Conservation (phyloP, 1,140 invertebrate species). For the Drosophila funebris region DNA sequence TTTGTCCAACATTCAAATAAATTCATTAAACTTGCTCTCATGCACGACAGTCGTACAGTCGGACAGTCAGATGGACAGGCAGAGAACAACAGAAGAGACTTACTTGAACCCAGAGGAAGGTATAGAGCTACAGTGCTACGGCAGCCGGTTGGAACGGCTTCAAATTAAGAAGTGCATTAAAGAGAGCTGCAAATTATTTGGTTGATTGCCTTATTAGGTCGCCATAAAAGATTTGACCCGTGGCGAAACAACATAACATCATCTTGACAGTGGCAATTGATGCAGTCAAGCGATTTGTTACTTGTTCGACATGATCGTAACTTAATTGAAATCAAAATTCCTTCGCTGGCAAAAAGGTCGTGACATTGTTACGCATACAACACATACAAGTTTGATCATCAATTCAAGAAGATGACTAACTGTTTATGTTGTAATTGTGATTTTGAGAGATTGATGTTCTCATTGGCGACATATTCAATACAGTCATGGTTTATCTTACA, state of each 20-base stretch:
- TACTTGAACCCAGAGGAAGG: constrained; percentile 29
- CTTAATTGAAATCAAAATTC: constrained; percentile 67
- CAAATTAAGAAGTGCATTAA: constrained; percentile 27
- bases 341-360: constrained; percentile 10
- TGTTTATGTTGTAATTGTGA: constrained; percentile 2
- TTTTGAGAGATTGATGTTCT: not conserved
- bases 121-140: constrained; percentile 45
- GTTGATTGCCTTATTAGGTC: constrained; percentile 54
- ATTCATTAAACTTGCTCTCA: constrained; percentile 75
- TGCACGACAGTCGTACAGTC: constrained; percentile 23
- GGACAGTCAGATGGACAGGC: constrained; percentile 18
- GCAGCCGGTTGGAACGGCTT: constrained; percentile 36
- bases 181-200: constrained; percentile 15
- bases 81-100: constrained; percentile 29
- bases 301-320: constrained; percentile 58
- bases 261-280: constrained; percentile 19
- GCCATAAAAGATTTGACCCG: constrained; percentile 52
- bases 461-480: not conserved
- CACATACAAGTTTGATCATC: no score
- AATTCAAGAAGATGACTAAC: constrained; percentile 18
- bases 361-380: constrained; percentile 14
- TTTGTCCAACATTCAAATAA: constrained; percentile 82
- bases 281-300: constrained; percentile 55
- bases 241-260: not conserved
- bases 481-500: no score